Evolutionary conservation across 2,797 vertebrate species (phyloP).

Genomic region (Acanthurus leucopareius): DNA sequence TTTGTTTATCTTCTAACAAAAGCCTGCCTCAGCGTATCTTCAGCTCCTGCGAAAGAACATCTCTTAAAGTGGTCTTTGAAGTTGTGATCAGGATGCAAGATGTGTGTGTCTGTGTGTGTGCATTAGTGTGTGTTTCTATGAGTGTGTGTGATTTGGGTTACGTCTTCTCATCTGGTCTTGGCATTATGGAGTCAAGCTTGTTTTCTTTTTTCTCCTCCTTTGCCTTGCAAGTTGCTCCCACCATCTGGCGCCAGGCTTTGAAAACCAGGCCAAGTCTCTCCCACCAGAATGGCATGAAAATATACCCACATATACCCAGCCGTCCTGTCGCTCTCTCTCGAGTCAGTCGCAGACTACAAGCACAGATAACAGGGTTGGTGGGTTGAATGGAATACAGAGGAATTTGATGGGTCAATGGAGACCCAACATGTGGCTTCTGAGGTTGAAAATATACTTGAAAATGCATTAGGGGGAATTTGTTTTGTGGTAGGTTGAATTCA

Average conservation of each 20-base stretch:
- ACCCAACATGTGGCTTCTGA: constrained; percentile 17
- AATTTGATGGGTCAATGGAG: constrained; percentile 41
- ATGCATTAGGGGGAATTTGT: constrained; percentile 16
- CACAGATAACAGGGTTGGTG: constrained; percentile 53
- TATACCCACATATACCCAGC: constrained; percentile 74
- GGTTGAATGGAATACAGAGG: constrained; percentile 45
- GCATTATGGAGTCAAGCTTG: constrained; percentile 80
- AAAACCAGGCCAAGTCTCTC: constrained; percentile 86
- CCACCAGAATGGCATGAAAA: constrained; percentile 85
- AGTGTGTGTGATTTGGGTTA: constrained; percentile 75
- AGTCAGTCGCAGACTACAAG: constrained; percentile 65
- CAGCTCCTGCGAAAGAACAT: constrained; percentile 53
- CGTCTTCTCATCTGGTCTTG: constrained; percentile 83
- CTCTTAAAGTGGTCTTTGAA: constrained; percentile 69
- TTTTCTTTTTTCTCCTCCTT: constrained; percentile 77
- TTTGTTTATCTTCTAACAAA: constrained; percentile 56
- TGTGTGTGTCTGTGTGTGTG: constrained; percentile 41
- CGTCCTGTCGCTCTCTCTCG: constrained; percentile 74
- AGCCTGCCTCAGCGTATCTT: constrained; percentile 25
- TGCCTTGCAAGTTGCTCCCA: constrained; percentile 81
- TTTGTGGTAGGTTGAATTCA: constrained; percentile 2
- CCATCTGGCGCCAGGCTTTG: constrained; percentile 85
- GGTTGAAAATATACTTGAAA: constrained; percentile 9
- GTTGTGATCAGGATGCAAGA: constrained; percentile 64
- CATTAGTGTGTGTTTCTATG: constrained; percentile 1